Evolutionary conservation across 2,888 invertebrate species (phyloP), one percentile per base, ranked within the genome.

Genomic region (Atrina japonica): DNA sequence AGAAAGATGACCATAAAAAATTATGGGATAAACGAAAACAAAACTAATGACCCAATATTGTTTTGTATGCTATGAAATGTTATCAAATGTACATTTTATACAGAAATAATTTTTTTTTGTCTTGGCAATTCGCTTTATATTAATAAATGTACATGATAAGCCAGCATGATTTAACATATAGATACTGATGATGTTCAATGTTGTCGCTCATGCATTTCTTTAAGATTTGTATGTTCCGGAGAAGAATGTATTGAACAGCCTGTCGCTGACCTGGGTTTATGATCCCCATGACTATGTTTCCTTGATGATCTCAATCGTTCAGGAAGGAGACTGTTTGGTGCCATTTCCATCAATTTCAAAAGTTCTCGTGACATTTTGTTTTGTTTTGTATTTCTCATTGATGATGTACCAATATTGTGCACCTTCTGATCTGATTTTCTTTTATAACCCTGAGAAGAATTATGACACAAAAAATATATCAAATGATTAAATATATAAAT

Each of bases 301-400:
- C 11, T 21, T 9, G 35, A 6, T 18, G 60, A 40, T 18, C 60
- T 47, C 25, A 60, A 5, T 18, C 49, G 45, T n/a, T 60, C 60
- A 0, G 41, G 14, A 25, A 16, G 35, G 7, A 60, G 29, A 60
- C 45, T 47, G 21, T 60, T 43, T 16, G 45, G 47, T n/a, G 60
- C 29, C 60, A 60, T 49, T 11, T 60, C 30, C 14, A 60, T 21
- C 27, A 60, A 18, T 21, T 60, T 49, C 29, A 18, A 60, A 21
- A 60, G n/a, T 35, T 60, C 60, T 18, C 49, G 45, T 5, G 60
- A 60, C 27, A 60, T 27, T 30, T 21, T 30, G 29, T 29, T n/a
- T 23, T 11, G 52, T 59, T 45, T 45, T 21, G 21, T n/a, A 23
- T 14, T 25, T 29, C 27, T 53, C 11, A n/a, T 7, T 6, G 25